Evolutionary conservation across 2,797 vertebrate genomes (phyloP).

Genomic region (Peromyscus aztecus): DNA sequence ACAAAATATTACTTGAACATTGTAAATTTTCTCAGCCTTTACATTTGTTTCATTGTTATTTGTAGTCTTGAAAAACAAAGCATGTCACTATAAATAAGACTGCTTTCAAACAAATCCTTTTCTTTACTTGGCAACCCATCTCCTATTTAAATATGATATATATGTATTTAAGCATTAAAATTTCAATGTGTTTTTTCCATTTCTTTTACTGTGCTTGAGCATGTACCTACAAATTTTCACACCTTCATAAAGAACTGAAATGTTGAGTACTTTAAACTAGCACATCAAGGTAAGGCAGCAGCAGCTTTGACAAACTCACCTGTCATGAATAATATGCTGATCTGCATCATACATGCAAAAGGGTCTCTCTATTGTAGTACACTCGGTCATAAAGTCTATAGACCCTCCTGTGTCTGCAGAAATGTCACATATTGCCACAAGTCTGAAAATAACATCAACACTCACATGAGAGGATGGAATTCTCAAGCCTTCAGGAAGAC

Average conservation of each 20-base stretch:
- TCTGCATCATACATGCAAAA: constrained; percentile 99
- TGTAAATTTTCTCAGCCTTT: not conserved
- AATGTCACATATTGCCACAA: constrained; percentile 98
- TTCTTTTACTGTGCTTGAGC: not conserved
- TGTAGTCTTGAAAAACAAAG: not conserved
- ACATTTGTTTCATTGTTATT: not conserved
- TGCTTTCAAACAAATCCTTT: not conserved
- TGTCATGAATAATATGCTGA: constrained; percentile 96
- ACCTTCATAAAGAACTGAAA: constrained; percentile 1
- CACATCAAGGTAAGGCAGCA: not conserved
- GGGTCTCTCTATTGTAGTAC: constrained; percentile 96
- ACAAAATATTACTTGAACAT: not conserved
- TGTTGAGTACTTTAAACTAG: not conserved
- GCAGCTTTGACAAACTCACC: constrained; percentile 87
- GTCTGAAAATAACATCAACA: constrained; percentile 86
- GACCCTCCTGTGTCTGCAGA: constrained; percentile 98
- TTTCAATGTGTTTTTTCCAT: not conserved
- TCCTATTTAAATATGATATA: not conserved
- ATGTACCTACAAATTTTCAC: not conserved
- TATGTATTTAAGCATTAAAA: not conserved
- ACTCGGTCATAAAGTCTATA: constrained; percentile 98
- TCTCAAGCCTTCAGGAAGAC: constrained; percentile 1
- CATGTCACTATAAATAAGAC: constrained; percentile 16
- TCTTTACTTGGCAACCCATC: not conserved
- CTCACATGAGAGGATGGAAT: not conserved